phyloP scores from a whole-genome alignment of 2,888 invertebrate species.

The Dicycla oo region DNA sequence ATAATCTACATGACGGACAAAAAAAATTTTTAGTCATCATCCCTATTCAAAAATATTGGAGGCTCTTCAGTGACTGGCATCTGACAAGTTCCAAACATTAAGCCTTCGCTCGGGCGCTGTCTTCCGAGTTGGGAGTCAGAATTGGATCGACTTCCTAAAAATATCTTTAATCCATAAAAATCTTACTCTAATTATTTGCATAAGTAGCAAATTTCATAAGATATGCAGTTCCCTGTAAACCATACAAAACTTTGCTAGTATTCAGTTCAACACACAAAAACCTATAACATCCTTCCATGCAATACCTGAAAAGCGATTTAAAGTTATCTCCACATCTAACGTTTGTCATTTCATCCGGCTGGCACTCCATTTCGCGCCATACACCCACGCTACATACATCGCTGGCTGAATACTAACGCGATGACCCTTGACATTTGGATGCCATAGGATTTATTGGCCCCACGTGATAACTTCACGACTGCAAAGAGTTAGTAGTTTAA shows the following conservation, averaged over 20 bases:
- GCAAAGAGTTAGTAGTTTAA: slow-evolving; percentile 45
- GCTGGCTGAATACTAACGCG: slow-evolving; percentile 56
- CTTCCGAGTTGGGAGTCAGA: neutral
- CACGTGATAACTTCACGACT: slow-evolving; percentile 35
- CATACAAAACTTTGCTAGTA: neutral
- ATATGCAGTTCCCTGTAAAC: neutral
- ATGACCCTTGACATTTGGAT: slow-evolving; percentile 58
- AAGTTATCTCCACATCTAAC: neutral
- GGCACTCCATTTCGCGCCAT: slow-evolving; percentile 30
- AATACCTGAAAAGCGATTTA: slow-evolving; percentile 18
- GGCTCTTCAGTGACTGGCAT: slow-evolving; percentile 18
- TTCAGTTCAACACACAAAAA: neutral
- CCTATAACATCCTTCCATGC: neutral
- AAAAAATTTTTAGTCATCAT: no score
- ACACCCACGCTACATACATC: slow-evolving; percentile 43
- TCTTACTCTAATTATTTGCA: neutral
- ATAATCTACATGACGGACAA: no score
- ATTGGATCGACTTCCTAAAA: neutral
- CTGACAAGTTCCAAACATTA: slow-evolving; percentile 20
- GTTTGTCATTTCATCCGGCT: slow-evolving; percentile 20
- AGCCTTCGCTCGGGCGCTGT: neutral
- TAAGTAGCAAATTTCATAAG: no score
- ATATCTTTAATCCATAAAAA: neutral
- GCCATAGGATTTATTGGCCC: slow-evolving; percentile 49
- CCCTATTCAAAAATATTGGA: slow-evolving; percentile 8